These are phyloP conservation scores for Psettodes erumei DNA, from an alignment of 2,113 vertebrate species.

Conservation along the genomic window DNA sequence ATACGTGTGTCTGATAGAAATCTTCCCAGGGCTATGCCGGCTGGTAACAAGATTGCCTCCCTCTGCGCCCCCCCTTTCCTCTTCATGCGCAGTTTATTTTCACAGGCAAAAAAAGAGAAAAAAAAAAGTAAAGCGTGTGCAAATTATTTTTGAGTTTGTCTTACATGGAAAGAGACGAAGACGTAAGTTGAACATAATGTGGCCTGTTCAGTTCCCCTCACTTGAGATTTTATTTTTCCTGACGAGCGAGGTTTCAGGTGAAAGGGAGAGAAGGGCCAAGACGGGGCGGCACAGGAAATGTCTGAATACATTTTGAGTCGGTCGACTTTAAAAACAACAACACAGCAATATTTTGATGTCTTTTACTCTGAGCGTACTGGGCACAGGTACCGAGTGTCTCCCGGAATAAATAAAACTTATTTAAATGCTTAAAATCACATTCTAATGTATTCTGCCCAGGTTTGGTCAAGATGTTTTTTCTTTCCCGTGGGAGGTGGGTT, in stretches of 20 bases:
- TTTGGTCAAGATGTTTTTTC: conserved; percentile 52
- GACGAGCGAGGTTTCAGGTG: conserved; percentile 39
- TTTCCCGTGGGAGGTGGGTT: no score
- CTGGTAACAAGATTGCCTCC: conserved; percentile 85
- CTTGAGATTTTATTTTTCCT: conserved; percentile 48
- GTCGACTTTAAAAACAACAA: conserved; percentile 15
- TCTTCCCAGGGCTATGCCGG: conserved; percentile 82
- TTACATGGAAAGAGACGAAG: conserved; percentile 65
- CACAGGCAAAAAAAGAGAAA: conserved; percentile 56
- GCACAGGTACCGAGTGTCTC: background rate
- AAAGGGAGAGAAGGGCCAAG: conserved; percentile 29
- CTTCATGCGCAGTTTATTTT: conserved; percentile 80
- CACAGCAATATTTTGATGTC: conserved; percentile 9
- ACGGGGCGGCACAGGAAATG: conserved; percentile 9
- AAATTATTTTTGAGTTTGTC: conserved; percentile 79
- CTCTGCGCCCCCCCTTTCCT: conserved; percentile 68
- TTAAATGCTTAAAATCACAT: conserved; percentile 21
- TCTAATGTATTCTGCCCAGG: conserved; percentile 27
- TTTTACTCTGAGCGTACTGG: background rate
- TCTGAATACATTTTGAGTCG: conserved; percentile 14
- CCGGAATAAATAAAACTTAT: conserved; percentile 10
- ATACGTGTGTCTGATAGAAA: conserved; percentile 85
- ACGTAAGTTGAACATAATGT: conserved; percentile 62
- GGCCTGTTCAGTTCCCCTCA: conserved; percentile 22
- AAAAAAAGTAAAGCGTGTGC: conserved; percentile 63